Evolutionary conservation across 2,113 vertebrate genomes (phyloP), one percentile per base, ranked within the genome.

Genomic region (Ophiodon elongatus): DNA sequence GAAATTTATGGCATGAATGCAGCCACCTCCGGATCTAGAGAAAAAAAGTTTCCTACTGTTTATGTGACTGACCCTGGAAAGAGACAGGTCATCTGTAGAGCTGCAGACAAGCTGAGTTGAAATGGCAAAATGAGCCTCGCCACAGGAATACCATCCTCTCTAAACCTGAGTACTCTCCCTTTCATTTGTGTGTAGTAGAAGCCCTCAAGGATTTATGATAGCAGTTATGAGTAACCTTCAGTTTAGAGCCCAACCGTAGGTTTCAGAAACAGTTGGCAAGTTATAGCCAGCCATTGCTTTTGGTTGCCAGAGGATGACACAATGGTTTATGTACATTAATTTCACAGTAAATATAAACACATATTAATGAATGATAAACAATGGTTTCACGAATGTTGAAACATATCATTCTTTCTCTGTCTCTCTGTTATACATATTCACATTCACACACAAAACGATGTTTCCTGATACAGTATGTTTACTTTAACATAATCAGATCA

Each of bases 171-270:
- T 69, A 64, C 79, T 75, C 67, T 86, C 68, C 56, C 31, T 78
- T 80, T 81, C 35, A 73, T 73, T 62, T 69, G 74, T 69, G 50
- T 81, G 66, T 73, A 31, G 65, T 71, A 59, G 85, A 75, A 69
- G 67, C 59, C 56, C 69, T 73, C 68, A 35, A 85, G 29, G 83
- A 85, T 92, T 90, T 91, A 91, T 87, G 79, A 77, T 17, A 64
- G 83, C 63, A 70, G 80, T 85, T 90, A 87, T 72, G 82, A 56
- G 77, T 87, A 88, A 85, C 85, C 85, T 84, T 89, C 83, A 84
- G 76, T 80, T 85, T 83, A 79, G 60, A 65, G 72, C 73, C 79
- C 29, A 63, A 45, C 33, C 31, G 17, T 78, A 74, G 50, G 69
- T 82, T 88, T 79, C 27, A 62, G 54, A 35, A 73, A 45, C 54